phyloP scores from a whole-genome alignment of 1,140 invertebrate genomes.

The Saccostrea echinata region DNA sequence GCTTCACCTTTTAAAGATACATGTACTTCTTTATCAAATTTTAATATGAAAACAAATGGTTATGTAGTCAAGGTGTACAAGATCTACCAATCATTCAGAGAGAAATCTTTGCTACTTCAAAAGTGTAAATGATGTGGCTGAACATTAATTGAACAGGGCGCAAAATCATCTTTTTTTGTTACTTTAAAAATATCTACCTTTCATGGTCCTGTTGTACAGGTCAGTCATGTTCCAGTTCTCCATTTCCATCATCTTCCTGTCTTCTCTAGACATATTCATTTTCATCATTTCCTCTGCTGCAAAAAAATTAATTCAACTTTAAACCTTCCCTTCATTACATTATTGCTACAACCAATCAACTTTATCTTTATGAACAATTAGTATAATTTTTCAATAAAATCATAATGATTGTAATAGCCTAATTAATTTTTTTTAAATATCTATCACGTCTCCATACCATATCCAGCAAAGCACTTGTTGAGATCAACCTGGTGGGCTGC shows the following conservation, averaged over 20 bases:
- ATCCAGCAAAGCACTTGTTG: constrained; percentile 14
- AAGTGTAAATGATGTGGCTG: too few relatives aligned
- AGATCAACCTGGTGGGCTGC: neutral
- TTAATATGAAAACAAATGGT: too few relatives aligned
- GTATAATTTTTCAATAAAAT: too few relatives aligned
- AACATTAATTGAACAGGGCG: too few relatives aligned
- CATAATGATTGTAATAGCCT: too few relatives aligned
- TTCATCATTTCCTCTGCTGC: constrained; percentile 17
- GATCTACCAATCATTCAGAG: too few relatives aligned
- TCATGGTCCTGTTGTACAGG: constrained; percentile 10
- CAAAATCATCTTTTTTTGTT: too few relatives aligned
- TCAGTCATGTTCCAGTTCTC: constrained; percentile 5
- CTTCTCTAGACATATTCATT: neutral
- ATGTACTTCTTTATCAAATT: too few relatives aligned
- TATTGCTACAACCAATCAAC: neutral
- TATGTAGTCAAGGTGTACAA: too few relatives aligned
- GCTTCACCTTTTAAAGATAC: too few relatives aligned
- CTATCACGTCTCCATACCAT: neutral
- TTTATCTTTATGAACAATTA: neutral
- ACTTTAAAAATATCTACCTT: neutral
- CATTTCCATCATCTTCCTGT: neutral
- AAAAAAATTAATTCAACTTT: neutral
- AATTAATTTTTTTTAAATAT: neutral
- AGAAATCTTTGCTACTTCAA: too few relatives aligned
- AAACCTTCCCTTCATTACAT: neutral